Conservation (phyloP, 2,797 vertebrate species). For the Macropodus opercularis region DNA sequence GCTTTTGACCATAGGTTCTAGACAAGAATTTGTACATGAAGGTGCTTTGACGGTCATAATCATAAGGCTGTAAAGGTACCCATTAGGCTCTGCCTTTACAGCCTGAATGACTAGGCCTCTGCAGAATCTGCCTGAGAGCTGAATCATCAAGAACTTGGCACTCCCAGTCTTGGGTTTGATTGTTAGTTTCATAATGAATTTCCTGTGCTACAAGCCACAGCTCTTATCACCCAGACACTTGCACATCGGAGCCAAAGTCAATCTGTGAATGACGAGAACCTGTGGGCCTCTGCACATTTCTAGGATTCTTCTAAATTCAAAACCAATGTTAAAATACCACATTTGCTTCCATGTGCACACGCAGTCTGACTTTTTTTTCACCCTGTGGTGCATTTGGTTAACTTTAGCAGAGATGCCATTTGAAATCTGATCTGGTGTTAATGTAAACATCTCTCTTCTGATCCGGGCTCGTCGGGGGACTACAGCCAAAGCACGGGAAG, state of each 20-base stretch:
- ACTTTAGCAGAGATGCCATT: slow-evolving; percentile 63
- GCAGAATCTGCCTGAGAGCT: slow-evolving; percentile 16
- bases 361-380: neutral
- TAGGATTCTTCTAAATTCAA: slow-evolving; percentile 39
- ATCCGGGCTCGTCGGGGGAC: slow-evolving; percentile 60
- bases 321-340: slow-evolving; percentile 26
- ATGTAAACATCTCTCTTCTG: slow-evolving; percentile 73
- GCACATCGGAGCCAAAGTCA: slow-evolving; percentile 7
- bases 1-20: neutral
- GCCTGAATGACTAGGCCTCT: slow-evolving; percentile 32
- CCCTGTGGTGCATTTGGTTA: slow-evolving; percentile 61
- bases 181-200: slow-evolving; percentile 43
- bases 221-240: slow-evolving; percentile 38
- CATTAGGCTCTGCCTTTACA: slow-evolving; percentile 17
- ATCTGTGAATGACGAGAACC: neutral
- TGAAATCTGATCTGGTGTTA: slow-evolving; percentile 71
- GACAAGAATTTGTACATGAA: slow-evolving; percentile 14
- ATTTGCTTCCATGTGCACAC: slow-evolving; percentile 26
- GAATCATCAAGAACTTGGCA: slow-evolving; percentile 45
- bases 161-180: slow-evolving; percentile 27
- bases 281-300: slow-evolving; percentile 17
- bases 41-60: slow-evolving; percentile 19
- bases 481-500: slow-evolving; percentile 40
- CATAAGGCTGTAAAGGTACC: slow-evolving; percentile 9
- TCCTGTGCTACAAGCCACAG: slow-evolving; percentile 31